Conservation (phyloP, 2,113 vertebrate species). For the Dromaius novaehollandiae region DNA sequence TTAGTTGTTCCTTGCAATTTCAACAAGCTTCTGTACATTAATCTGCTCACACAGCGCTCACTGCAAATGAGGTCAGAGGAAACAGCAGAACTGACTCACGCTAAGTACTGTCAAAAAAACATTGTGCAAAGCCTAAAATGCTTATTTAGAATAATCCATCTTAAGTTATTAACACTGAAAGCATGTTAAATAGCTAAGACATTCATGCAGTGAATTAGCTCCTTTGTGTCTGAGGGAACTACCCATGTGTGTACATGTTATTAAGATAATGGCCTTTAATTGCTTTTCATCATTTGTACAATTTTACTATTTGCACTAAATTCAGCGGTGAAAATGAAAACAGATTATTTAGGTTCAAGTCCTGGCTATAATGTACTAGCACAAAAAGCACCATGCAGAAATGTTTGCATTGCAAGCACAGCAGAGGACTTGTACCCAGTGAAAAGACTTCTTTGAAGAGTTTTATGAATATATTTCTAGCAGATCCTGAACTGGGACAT, state of each 20-base stretch:
- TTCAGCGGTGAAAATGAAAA: neutral
- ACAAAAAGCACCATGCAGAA: neutral
- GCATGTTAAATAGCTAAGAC: neutral
- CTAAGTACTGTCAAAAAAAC: neutral
- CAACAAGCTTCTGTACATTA: neutral
- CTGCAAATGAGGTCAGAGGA: neutral
- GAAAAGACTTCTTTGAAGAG: neutral
- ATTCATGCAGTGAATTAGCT: neutral
- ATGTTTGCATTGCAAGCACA: neutral
- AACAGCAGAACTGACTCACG: neutral
- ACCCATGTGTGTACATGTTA: neutral
- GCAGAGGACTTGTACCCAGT: neutral
- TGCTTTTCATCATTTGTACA: neutral
- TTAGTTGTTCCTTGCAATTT: neutral
- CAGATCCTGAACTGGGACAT: neutral
- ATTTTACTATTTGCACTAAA: conserved; percentile 22
- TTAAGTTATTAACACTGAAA: neutral
- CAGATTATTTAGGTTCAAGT: neutral
- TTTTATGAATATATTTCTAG: neutral
- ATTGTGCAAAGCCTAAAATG: neutral
- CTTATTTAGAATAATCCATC: neutral
- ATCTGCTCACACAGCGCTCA: neutral
- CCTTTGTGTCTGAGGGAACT: neutral
- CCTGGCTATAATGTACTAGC: neutral
- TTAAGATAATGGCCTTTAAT: conserved; percentile 4